Evolutionary conservation across 2,888 invertebrate species (phyloP).

Genomic region (Patella caerulea): DNA sequence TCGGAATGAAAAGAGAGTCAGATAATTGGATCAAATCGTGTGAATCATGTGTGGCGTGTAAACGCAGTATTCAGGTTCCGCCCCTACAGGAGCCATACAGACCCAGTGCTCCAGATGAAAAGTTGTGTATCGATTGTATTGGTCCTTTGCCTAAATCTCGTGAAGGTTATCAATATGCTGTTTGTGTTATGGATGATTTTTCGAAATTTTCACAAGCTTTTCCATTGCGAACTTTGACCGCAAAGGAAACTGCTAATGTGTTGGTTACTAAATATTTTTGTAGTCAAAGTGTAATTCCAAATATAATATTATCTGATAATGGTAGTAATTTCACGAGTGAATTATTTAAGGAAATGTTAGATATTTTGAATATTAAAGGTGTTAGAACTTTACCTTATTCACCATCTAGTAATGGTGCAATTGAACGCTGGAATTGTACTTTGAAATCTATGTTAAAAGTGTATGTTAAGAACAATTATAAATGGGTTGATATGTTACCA

Average conservation of each 20-base stretch:
- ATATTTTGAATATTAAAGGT: too few relatives aligned
- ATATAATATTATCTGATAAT: too few relatives aligned
- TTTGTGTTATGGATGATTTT: constrained; percentile 13
- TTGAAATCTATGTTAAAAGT: neutral
- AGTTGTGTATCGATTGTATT: constrained; percentile 8
- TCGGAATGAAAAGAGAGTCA: neutral
- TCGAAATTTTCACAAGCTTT: constrained; percentile 1
- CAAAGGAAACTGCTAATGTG: neutral
- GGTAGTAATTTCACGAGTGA: too few relatives aligned
- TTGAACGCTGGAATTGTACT: neutral
- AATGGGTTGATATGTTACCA: constrained; percentile 8
- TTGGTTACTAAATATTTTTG: constrained; percentile 4
- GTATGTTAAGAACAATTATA: neutral
- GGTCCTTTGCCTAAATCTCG: neutral
- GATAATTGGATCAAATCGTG: neutral
- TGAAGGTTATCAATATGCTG: neutral
- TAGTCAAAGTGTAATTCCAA: neutral
- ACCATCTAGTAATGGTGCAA: neutral
- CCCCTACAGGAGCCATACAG: neutral
- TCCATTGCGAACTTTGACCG: neutral
- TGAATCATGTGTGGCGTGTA: neutral
- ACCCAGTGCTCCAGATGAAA: neutral
- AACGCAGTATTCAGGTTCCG: neutral
- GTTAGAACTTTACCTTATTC: neutral
- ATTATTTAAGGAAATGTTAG: too few relatives aligned